A percentile compares a stretch with the other conserved stretches of the same genome.
Conservation (phyloP, 35 echinoderm and acorn worm species). For the Anneissia japonica region DNA sequence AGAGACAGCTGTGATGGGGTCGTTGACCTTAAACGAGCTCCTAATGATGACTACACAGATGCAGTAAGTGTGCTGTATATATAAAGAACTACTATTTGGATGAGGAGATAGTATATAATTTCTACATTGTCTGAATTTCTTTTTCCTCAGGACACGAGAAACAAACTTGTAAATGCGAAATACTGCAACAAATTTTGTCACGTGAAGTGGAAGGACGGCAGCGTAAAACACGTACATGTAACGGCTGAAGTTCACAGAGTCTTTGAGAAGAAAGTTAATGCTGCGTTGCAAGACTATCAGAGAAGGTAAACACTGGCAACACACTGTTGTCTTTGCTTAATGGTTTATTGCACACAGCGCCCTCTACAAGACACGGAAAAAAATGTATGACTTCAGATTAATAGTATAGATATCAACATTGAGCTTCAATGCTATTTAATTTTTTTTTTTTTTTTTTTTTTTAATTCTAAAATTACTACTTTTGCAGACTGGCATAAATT, state of each 20-base stretch:
- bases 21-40: slow-evolving; percentile 71
- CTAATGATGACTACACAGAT: slow-evolving; percentile 77
- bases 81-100: no score
- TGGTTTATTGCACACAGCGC: no score
- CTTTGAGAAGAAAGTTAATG: slow-evolving; percentile 81
- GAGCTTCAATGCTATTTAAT: no score
- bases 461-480: no score
- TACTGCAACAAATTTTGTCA: slow-evolving; percentile 98
- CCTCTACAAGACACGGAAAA: no score
- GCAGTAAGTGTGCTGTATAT: slow-evolving; percentile 69
- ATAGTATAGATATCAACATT: no score
- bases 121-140: not conserved
- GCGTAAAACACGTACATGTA: slow-evolving; percentile 82
- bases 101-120: not conserved
- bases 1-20: slow-evolving; percentile 96
- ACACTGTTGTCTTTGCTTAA: no score
- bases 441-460: no score
- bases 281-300: slow-evolving; percentile 71
- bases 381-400: no score
- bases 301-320: slow-evolving; percentile 52
- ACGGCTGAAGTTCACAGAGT: slow-evolving; percentile 78
- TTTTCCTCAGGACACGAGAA: slow-evolving; percentile 61
- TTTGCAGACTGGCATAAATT: no score
- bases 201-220: slow-evolving; percentile 88
- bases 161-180: slow-evolving; percentile 90